Evolutionary conservation across 2,113 vertebrate genomes (phyloP), one percentile per base, ranked within the genome.

Genomic region (Psilopogon haemacephalus): DNA sequence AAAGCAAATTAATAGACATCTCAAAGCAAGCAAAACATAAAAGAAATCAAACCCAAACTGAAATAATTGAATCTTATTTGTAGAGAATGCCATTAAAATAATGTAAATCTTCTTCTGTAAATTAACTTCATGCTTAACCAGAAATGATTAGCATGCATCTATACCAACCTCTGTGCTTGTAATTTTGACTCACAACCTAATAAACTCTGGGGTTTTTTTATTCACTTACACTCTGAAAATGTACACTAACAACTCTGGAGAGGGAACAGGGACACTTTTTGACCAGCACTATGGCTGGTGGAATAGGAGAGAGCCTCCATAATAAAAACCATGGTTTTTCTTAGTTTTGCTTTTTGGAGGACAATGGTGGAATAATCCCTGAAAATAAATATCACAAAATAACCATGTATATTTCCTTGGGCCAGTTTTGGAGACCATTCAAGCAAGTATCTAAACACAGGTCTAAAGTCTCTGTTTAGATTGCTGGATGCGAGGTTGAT

Each of bases 61-160:
- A 96, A 96, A 82, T 85, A 46, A 96, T 86, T 91, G 90, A 95
- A 90, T 93, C 84, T 97, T 96, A 91, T 96, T 94, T 96, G 91
- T 74, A 76, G 68, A 91, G 71, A 95, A 84, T 93, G 75, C 44
- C 67, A 95, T 96, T 97, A 96, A 96, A 96, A 94, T 96, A 94
- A 95, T 95, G 85, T 90, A 95, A 95, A 88, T 94, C 48, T 94
- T 28, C 55, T 93, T 71, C 52, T 91, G 89, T 90, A 94, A 97
- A 97, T 97, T 85, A 97, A 82, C 42, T 97, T 91, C 70, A 95
- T 94, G 94, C 94, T 92, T 96, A 96, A 96, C 89, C 95, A 94
- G 80, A 90, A 93, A 93, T 86, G 84, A 94, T 97, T 92, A 92
- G 92, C 64, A 94, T 83, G 59, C 73, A 28, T 62, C 73, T 82